Base-by-base conservation (phyloP, 2,797 vertebrate species). In the Pseudomugil gertrudae region DNA sequence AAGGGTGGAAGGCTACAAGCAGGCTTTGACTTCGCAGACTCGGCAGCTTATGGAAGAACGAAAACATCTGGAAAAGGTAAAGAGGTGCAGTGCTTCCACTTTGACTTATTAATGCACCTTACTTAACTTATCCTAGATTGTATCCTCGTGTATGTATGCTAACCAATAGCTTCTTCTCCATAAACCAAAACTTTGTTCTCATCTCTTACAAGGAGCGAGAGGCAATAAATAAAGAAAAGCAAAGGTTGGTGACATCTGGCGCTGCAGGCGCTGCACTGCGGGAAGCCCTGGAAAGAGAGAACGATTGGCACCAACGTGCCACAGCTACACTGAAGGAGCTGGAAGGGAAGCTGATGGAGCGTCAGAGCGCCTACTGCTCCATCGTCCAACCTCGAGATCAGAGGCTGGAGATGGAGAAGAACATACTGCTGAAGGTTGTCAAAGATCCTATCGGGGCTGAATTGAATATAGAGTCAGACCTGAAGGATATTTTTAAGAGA, bases 291-390 rank as follows among this genome's bases (percentile, higher is more conserved):
- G 84, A 93, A 27, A 90, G 78, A 81, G 95, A 99, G 78, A 89
- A 91, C 26, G 79, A 89, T 32, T 96, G 96, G 96, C 93, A 95
- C 59, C 87, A 60, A 56, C 89, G 61, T 78, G 96, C 96, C 35
- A 79, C 26, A 30, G 55, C 80, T 33, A 78, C 95, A 54, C 88
- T 99, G 29, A 92, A 90, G 65, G 95, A 97, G 53, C 92, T 97
- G 19, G 96, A 98, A 85, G 89, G 85, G 3, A 92, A 90, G 13
- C 95, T 99, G 0, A 84, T 94, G 5, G 95, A 98, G 67, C 94
- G 98, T 9, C 98, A 99, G 80, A 91, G 85, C 1, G 94, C 95
- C 79, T 99, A 95, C 90, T 99, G 97, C 77, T 98, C 96, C 63
- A 65, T 93, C 48, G 8, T 95, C 26, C 80, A 93, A 5, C 95